These are phyloP conservation scores for Eurypyga helias DNA, from an alignment of 2,113 vertebrate genomes.

Conservation along the genomic window DNA sequence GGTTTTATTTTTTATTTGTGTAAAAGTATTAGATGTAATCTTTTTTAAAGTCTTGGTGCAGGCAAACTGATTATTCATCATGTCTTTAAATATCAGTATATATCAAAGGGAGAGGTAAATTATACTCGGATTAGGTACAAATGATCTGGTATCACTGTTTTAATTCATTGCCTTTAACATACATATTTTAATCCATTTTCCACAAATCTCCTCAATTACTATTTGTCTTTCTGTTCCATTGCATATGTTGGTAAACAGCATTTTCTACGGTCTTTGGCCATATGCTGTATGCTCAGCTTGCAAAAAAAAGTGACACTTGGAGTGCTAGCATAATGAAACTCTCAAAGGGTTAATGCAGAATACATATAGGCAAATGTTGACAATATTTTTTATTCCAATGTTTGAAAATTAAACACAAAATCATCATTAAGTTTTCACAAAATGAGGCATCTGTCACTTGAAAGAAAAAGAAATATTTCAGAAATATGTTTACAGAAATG, in stretches of 20 bases:
- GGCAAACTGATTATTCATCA: neutral
- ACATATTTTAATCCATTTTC: constrained; percentile 22
- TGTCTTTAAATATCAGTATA: neutral
- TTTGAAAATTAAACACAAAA: constrained; percentile 83
- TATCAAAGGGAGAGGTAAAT: constrained; percentile 8
- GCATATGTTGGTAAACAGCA: constrained; percentile 37
- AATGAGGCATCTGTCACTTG: constrained; percentile 84
- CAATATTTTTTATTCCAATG: constrained; percentile 83
- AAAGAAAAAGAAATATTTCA: constrained; percentile 83
- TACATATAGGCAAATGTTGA: constrained; percentile 83
- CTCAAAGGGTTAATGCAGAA: constrained; percentile 78
- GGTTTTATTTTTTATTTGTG: neutral
- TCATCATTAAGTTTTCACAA: constrained; percentile 82
- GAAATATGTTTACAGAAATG: constrained; percentile 87
- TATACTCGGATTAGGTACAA: neutral
- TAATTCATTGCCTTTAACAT: constrained; percentile 13
- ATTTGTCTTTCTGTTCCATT: constrained; percentile 53
- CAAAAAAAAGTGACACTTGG: constrained; percentile 26
- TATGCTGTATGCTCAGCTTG: constrained; percentile 32
- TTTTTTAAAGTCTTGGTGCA: neutral
- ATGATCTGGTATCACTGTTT: neutral
- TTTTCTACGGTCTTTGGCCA: constrained; percentile 21
- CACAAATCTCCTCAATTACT: constrained; percentile 6
- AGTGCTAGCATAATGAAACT: constrained; percentile 55
- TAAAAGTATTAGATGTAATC: neutral